Evolutionary conservation across 1,140 invertebrate genomes (phyloP), one percentile per base, ranked within the genome.

Genomic region (Rhagoletis zephyria): DNA sequence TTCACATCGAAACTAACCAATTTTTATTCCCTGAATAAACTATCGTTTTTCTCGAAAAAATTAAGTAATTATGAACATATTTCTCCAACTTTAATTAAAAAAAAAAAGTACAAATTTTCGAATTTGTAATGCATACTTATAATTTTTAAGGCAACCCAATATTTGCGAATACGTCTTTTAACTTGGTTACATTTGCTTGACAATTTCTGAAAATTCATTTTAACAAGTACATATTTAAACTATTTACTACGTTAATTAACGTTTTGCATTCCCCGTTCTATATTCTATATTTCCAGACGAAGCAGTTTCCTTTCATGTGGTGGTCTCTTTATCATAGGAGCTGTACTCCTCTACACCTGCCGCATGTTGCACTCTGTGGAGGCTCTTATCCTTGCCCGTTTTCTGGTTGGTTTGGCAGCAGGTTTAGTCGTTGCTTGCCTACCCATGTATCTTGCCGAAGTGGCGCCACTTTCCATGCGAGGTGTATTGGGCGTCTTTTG

Each of bases 401-500:
- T 97, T 87, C 87, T 97, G 40, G 95, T 96, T n/a, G 97, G 97
- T 87, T 89, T 96, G 10, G 93, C 95, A 67, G 88, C 92, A 94
- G 97, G 97, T 89, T 93, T 97, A 19, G 95, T 95, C 16, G 97
- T 96, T 6, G 95, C 95, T 89, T 94, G 97, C 89, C 94, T 97
- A 88, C 96, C 97, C 4, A 96, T 98, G 95, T 98, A 98, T 92
- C 93, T 98, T 89, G 96, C 95, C 5, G 97, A 98, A 93, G 93
- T 98, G 88, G 95, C 97, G 1, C 97, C 97, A 0, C 89, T 95
- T 4, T 94, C 94, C 60, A 94, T 97, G 48, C 94, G 96, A 81
- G 97, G 97, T 14, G 94, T 96, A 0, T 94, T 97, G 90, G 97
- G 97, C 16, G 96, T 97, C 0, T 93, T 97, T 1, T 97, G 97